Conservation (phyloP, 2,888 invertebrate genomes). For the Pammene fasciana region DNA sequence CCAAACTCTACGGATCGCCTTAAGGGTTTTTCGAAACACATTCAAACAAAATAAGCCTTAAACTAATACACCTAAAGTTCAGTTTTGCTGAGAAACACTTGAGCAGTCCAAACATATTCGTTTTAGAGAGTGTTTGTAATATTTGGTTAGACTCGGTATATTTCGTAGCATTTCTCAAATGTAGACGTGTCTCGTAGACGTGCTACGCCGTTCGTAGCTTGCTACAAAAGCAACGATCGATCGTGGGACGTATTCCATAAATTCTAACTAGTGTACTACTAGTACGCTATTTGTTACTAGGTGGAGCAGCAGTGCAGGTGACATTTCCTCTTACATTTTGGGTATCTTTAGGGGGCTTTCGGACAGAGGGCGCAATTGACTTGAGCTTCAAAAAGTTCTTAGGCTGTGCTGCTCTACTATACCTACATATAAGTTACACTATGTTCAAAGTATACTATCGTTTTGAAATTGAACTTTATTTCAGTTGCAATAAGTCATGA, state of each 20-base stretch:
- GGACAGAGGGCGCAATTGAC: too few relatives aligned
- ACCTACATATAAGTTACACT: too few relatives aligned
- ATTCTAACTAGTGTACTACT: background rate
- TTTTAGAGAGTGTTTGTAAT: constrained; percentile 22
- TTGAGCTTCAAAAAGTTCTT: too few relatives aligned
- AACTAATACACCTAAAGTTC: background rate
- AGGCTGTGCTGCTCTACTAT: too few relatives aligned
- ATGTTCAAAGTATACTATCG: too few relatives aligned
- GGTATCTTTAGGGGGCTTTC: too few relatives aligned
- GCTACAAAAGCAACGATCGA: constrained; percentile 31
- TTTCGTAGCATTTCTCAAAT: constrained; percentile 24
- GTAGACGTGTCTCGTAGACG: constrained; percentile 30
- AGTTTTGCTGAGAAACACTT: constrained; percentile 1
- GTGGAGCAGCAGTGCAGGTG: too few relatives aligned
- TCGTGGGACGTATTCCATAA: background rate
- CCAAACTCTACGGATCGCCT: constrained; percentile 16
- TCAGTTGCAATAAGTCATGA: too few relatives aligned
- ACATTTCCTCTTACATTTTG: too few relatives aligned
- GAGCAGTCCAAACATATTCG: constrained; percentile 14
- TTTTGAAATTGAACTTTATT: background rate
- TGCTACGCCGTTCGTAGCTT: constrained; percentile 31
- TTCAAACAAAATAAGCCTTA: constrained; percentile 1
- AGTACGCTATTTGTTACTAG: background rate
- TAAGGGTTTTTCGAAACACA: background rate
- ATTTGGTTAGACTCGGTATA: constrained; percentile 17